Percentiles rank a stretch among this genome's conserved stretches.
Conservation (phyloP, 2,797 vertebrate species). For the Scolopax rusticola region DNA sequence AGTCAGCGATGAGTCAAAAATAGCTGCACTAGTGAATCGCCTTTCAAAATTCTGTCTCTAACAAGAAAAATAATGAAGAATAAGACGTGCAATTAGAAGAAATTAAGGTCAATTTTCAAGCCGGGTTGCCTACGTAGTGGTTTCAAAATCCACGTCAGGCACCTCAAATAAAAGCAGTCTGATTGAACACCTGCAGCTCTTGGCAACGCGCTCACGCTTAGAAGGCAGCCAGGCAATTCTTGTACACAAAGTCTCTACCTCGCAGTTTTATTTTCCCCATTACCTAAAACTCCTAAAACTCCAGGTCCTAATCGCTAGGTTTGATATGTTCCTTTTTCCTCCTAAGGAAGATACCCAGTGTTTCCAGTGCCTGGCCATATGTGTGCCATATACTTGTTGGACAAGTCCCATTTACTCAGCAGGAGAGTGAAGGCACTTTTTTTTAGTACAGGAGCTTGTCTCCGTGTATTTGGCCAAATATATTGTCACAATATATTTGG, state of each 20-base stretch:
- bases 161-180: slow-evolving; percentile 70
- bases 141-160: slow-evolving; percentile 10
- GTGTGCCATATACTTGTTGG: not conserved
- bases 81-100: slow-evolving; percentile 58
- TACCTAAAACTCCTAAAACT: slow-evolving; percentile 9
- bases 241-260: not conserved
- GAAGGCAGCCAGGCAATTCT: slow-evolving; percentile 56
- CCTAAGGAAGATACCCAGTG: not conserved
- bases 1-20: slow-evolving; percentile 73
- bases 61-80: slow-evolving; percentile 67
- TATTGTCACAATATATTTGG: not conserved
- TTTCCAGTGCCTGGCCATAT: not conserved
- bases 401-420: slow-evolving; percentile 9
- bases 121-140: slow-evolving; percentile 22
- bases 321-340: not conserved
- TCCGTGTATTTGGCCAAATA: not conserved
- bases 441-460: not conserved
- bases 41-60: slow-evolving; percentile 66
- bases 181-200: slow-evolving; percentile 72
- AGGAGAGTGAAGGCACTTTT: not conserved
- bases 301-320: slow-evolving; percentile 15
- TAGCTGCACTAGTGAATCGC: slow-evolving; percentile 61
- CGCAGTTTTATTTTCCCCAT: not conserved
- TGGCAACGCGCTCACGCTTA: not conserved
- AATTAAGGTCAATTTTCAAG: slow-evolving; percentile 71